Conservation (phyloP, 2,113 vertebrate genomes). For the Xenopus borealis region DNA sequence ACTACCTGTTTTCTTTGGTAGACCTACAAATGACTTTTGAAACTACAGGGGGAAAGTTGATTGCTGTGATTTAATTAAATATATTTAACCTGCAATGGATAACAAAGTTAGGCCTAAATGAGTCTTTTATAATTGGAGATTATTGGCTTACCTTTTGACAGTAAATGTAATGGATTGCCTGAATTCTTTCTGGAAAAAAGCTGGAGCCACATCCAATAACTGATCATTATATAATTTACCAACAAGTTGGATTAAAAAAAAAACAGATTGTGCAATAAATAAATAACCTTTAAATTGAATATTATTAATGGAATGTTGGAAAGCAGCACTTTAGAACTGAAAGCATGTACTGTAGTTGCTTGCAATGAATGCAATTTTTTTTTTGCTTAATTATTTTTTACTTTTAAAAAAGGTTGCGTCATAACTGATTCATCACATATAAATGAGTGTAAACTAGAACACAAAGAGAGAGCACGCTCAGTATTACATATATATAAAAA, state of each 20-base stretch:
- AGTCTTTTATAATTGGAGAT: constrained; percentile 40
- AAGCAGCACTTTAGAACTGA: too few species aligned
- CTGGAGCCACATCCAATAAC: constrained; percentile 41
- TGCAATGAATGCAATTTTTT: too few species aligned
- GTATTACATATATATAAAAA: too few species aligned
- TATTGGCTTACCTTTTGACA: constrained; percentile 45
- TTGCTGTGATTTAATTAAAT: constrained; percentile 38
- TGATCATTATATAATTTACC: constrained; percentile 38
- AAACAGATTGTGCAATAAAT: too few species aligned
- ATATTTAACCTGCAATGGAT: constrained; percentile 40
- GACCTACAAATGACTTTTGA: constrained; percentile 38
- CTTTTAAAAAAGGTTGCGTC: too few species aligned
- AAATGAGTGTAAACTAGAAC: too few species aligned
- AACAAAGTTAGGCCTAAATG: constrained; percentile 37
- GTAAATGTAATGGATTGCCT: constrained; percentile 39
- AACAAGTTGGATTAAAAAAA: constrained; percentile 19
- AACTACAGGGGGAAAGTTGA: constrained; percentile 34
- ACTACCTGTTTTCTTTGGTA: constrained; percentile 24
- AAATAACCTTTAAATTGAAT: too few species aligned
- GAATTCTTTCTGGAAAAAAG: constrained; percentile 14
- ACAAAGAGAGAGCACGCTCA: too few species aligned
- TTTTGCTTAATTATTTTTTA: too few species aligned
- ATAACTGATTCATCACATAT: too few species aligned
- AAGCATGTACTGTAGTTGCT: too few species aligned
- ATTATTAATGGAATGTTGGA: too few species aligned